A percentile compares a stretch with the other conserved stretches of the same genome.
Evolutionary conservation across 2,888 invertebrate species (phyloP).

Genomic region (Lissonota sp.): DNA sequence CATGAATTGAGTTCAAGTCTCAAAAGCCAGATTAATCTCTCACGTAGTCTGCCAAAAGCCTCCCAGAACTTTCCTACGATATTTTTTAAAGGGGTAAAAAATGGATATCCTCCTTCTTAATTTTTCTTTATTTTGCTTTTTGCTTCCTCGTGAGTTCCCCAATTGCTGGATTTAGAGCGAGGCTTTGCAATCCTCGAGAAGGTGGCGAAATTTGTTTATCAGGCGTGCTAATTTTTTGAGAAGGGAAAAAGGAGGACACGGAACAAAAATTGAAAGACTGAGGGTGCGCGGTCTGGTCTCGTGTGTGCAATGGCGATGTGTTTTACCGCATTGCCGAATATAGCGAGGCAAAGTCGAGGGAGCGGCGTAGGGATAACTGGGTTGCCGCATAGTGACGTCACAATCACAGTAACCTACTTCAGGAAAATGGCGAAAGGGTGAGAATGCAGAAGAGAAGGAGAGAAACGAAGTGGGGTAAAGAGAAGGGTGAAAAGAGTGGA

Average conservation of each 20-base stretch:
- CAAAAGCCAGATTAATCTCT: too few relatives aligned
- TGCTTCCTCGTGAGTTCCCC: background rate
- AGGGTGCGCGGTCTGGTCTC: background rate
- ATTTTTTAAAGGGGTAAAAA: too few relatives aligned
- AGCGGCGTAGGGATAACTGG: slow-evolving; percentile 74
- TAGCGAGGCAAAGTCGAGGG: slow-evolving; percentile 60
- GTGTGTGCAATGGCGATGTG: slow-evolving; percentile 54
- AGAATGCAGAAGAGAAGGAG: slow-evolving; percentile 15
- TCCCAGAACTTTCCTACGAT: too few relatives aligned
- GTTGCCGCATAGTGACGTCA: slow-evolving; percentile 83
- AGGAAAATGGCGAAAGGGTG: slow-evolving; percentile 40
- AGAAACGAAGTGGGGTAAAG: slow-evolving; percentile 43
- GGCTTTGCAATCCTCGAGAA: too few relatives aligned
- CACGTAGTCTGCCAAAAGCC: too few relatives aligned
- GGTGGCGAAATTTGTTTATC: too few relatives aligned
- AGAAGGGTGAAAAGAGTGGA: slow-evolving; percentile 22
- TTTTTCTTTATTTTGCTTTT: too few relatives aligned
- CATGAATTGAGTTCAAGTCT: too few relatives aligned
- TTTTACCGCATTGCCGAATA: slow-evolving; percentile 79
- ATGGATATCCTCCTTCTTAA: too few relatives aligned
- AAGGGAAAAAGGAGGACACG: background rate
- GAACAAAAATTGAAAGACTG: slow-evolving; percentile 3
- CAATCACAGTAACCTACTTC: slow-evolving; percentile 77
- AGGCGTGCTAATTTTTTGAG: background rate
- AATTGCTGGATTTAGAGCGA: too few relatives aligned